Conservation (phyloP, 2,888 invertebrate genomes). For the Diarsia brunnea region DNA sequence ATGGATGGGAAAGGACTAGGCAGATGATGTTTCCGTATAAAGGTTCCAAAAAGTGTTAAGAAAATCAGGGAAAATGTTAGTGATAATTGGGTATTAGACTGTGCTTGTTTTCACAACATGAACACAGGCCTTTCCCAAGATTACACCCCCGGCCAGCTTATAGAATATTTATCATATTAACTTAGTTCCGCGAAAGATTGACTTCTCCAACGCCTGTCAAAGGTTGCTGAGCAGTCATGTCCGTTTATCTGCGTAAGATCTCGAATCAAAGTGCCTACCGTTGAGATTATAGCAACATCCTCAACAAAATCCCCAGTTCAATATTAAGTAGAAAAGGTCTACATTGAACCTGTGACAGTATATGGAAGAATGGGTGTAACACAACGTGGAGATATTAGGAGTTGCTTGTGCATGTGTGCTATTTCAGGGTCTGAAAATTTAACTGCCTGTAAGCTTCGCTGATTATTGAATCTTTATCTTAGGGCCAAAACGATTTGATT, state of each 20-base stretch:
- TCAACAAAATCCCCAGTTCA: background rate
- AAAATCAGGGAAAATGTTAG: background rate
- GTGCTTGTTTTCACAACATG: background rate
- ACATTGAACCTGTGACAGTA: too few relatives aligned
- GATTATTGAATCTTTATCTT: too few relatives aligned
- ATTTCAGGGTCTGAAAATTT: background rate
- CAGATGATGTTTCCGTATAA: too few relatives aligned
- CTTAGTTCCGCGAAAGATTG: background rate
- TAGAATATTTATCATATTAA: background rate
- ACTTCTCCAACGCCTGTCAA: background rate
- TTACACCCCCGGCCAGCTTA: background rate
- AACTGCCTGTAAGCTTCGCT: background rate
- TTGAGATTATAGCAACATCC: background rate
- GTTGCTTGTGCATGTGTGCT: background rate
- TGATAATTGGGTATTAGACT: background rate
- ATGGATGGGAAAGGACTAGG: too few relatives aligned
- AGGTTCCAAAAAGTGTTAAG: background rate
- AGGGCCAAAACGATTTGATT: too few relatives aligned
- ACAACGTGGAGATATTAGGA: too few relatives aligned
- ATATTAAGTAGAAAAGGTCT: background rate
- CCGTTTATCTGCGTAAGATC: slow-evolving; percentile 4
- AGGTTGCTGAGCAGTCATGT: background rate
- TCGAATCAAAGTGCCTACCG: background rate
- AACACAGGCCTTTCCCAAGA: too few relatives aligned
- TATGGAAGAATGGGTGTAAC: too few relatives aligned